Conservation (phyloP, 2,797 vertebrate genomes). For the Sebastes oblongus region DNA sequence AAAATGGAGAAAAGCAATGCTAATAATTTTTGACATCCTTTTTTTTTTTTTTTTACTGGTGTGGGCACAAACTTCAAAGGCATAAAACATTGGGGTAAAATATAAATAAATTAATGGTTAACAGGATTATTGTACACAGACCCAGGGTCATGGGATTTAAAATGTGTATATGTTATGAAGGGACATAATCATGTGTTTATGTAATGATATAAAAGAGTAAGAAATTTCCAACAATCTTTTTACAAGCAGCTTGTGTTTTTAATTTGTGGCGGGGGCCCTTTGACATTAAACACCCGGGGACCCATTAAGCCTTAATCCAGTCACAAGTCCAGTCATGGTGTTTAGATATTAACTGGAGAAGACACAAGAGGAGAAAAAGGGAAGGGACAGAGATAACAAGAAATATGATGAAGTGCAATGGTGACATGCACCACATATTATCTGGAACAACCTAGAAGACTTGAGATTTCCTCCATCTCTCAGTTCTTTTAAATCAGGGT, state of each 20-base stretch:
- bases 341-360: constrained; percentile 37
- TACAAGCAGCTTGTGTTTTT: constrained; percentile 12
- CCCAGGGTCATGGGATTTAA: neutral
- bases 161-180: neutral
- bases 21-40: neutral
- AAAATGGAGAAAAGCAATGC: neutral
- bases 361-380: constrained; percentile 14
- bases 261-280: constrained; percentile 12
- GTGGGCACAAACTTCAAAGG: neutral
- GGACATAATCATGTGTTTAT: neutral
- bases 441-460: neutral
- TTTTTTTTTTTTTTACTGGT: neutral
- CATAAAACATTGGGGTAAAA: neutral
- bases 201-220: neutral
- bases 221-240: neutral
- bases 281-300: constrained; percentile 19
- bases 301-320: constrained; percentile 59
- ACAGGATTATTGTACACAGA: neutral
- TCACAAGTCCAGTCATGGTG: constrained; percentile 44
- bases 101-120: neutral
- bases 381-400: constrained; percentile 20
- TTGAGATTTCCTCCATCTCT: neutral
- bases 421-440: neutral
- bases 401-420: neutral
- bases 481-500: neutral